Percentiles rank a stretch among this genome's conserved stretches.
These are phyloP conservation scores for Eupithecia abbreviata DNA, from an alignment of 2,888 invertebrate genomes.

Conservation along the genomic window DNA sequence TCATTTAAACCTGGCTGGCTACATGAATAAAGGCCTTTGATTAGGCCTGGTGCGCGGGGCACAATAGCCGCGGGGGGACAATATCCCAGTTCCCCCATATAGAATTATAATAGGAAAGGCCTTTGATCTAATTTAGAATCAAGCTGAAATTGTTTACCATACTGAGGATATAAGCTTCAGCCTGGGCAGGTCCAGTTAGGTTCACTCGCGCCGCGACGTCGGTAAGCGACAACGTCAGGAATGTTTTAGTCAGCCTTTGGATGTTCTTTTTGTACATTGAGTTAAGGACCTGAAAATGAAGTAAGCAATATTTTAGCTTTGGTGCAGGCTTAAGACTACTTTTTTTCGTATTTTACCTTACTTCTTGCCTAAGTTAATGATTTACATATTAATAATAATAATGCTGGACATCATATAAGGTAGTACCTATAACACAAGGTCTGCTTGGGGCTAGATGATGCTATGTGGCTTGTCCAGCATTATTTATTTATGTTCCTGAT, in stretches of 20 bases:
- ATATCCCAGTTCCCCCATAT: too few species aligned
- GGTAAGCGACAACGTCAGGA: slow-evolving; percentile 93
- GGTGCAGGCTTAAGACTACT: too few species aligned
- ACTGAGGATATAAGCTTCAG: slow-evolving; percentile 96
- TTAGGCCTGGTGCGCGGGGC: too few species aligned
- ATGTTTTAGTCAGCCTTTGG: slow-evolving; percentile 97
- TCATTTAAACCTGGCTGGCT: neutral
- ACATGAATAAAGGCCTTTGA: neutral
- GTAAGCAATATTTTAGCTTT: neutral
- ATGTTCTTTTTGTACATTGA: slow-evolving; percentile 98
- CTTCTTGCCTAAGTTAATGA: too few species aligned
- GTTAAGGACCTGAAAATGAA: slow-evolving; percentile 87
- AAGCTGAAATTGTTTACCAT: slow-evolving; percentile 87
- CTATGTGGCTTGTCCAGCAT: too few species aligned
- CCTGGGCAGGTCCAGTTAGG: slow-evolving; percentile 92
- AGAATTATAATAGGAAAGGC: neutral
- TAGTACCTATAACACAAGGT: too few species aligned
- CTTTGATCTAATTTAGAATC: neutral
- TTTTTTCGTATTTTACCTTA: too few species aligned
- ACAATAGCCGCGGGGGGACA: too few species aligned
- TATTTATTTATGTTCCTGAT: too few species aligned
- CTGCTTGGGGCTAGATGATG: too few species aligned
- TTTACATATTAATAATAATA: too few species aligned
- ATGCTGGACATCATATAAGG: too few species aligned
- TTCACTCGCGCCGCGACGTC: slow-evolving; percentile 96